phyloP scores from a whole-genome alignment of 2,888 invertebrate genomes.

The Entomobrya proxima region DNA sequence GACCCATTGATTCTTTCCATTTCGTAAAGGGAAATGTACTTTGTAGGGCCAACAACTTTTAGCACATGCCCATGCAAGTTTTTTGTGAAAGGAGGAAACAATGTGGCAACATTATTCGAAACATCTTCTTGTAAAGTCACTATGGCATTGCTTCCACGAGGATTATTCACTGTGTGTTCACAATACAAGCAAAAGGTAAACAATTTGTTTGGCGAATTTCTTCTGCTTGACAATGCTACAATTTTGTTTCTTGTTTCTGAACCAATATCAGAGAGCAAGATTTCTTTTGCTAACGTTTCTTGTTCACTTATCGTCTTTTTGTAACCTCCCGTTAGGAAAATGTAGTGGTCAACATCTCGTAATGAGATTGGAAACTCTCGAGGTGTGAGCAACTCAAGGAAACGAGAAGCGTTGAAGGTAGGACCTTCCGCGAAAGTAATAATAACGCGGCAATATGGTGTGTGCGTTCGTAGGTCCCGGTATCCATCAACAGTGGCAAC shows the following conservation, averaged over 20 bases:
- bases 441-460: slow-evolving; percentile 23
- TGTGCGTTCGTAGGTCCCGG: not conserved
- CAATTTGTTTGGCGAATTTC: not conserved
- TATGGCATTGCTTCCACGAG: not conserved
- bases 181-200: slow-evolving; percentile 30
- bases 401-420: slow-evolving; percentile 1
- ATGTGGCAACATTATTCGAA: not conserved
- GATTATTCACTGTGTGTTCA: slow-evolving; percentile 8
- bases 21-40: not conserved
- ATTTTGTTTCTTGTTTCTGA: not conserved
- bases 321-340: not conserved
- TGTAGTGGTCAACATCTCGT: slow-evolving; percentile 19
- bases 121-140: not conserved
- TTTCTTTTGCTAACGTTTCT: not conserved
- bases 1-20: not conserved
- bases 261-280: slow-evolving; percentile 25
- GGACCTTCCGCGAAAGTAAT: slow-evolving; percentile 2
- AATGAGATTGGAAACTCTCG: slow-evolving; percentile 15
- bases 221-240: not conserved
- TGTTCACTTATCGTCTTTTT: not conserved
- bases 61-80: slow-evolving; percentile 10
- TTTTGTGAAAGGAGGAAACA: not conserved
- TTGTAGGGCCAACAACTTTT: not conserved
- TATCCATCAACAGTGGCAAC: not conserved
- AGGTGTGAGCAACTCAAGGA: not conserved